These are phyloP conservation scores for Agrochola lychnidis DNA, from an alignment of 2,888 invertebrate genomes.

Conservation along the genomic window DNA sequence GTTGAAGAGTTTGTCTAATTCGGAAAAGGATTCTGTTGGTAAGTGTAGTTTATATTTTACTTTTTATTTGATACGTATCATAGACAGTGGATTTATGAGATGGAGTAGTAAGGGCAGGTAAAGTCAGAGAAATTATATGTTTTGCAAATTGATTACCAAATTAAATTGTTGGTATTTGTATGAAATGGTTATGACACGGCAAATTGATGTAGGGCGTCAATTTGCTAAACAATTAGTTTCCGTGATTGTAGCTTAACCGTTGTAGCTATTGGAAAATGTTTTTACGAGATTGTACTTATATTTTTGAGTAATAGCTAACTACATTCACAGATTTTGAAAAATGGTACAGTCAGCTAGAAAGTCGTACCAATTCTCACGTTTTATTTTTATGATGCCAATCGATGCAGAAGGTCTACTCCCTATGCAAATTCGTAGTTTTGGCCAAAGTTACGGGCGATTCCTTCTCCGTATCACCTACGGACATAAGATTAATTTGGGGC, in stretches of 20 bases:
- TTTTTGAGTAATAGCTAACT: neutral
- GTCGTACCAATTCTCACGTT: neutral
- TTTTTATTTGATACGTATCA: neutral
- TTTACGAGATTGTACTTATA: neutral
- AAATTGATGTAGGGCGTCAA: neutral
- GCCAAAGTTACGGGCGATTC: no score
- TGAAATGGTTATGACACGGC: neutral
- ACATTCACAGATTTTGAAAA: neutral
- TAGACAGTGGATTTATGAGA: neutral
- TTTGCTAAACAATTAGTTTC: neutral
- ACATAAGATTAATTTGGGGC: no score
- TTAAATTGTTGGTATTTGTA: neutral
- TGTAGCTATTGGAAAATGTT: neutral
- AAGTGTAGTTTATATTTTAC: slow-evolving; percentile 53
- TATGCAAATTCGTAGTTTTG: no score
- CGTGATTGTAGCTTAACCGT: neutral
- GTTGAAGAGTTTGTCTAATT: slow-evolving; percentile 74
- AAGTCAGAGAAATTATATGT: neutral
- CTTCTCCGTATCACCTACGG: no score
- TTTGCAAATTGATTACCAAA: neutral
- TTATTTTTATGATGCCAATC: neutral
- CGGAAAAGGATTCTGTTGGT: slow-evolving; percentile 83
- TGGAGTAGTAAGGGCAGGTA: neutral
- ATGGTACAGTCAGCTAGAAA: neutral
- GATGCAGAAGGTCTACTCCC: neutral